These are phyloP conservation scores for Lacerta agilis DNA, from an alignment of 2,797 vertebrate species.

Conservation along the genomic window DNA sequence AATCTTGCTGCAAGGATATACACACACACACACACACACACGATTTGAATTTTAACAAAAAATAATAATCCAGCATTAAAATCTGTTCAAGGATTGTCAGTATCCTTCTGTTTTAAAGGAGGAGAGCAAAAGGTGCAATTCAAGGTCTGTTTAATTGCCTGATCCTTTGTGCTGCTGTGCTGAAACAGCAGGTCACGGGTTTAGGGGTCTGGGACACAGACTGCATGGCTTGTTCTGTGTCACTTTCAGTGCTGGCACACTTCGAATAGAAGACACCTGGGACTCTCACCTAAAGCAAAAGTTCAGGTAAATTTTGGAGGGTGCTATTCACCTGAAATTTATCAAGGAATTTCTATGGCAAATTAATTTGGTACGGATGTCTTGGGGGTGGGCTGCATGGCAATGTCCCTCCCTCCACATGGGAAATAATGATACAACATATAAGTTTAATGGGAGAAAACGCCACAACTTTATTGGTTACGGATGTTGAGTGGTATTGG, in stretches of 20 bases:
- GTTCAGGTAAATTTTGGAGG: neutral
- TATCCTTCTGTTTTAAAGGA: slow-evolving; percentile 6
- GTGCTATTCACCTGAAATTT: neutral
- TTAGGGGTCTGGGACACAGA: neutral
- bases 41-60: slow-evolving; percentile 42
- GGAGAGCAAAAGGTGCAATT: neutral
- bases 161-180: neutral
- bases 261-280: neutral
- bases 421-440: too few relatives aligned
- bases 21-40: neutral
- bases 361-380: neutral
- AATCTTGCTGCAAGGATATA: slow-evolving; percentile 3
- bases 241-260: neutral
- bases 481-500: too few relatives aligned
- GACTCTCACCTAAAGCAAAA: neutral
- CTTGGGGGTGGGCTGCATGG: too few relatives aligned
- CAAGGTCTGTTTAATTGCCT: slow-evolving; percentile 18
- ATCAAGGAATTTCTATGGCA: neutral
- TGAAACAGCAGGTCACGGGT: slow-evolving; percentile 10
- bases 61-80: neutral
- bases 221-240: too few relatives aligned
- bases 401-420: too few relatives aligned
- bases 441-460: too few relatives aligned
- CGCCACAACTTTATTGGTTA: too few relatives aligned
- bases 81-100: slow-evolving; percentile 10